These are phyloP conservation scores for Burhinus oedicnemus DNA, from an alignment of 2,113 vertebrate genomes.

Conservation along the genomic window DNA sequence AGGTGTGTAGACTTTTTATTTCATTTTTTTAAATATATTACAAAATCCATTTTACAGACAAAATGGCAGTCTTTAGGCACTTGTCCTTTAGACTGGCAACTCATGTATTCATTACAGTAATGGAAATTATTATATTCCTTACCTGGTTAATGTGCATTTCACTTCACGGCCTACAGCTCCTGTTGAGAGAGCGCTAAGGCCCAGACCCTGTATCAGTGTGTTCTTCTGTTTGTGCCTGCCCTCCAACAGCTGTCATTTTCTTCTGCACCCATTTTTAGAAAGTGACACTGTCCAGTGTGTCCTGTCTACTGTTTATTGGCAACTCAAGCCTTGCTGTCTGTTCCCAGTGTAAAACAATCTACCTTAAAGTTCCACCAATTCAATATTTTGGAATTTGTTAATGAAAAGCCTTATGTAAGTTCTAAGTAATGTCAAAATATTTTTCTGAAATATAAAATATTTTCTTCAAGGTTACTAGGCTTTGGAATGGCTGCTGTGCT, in stretches of 20 bases:
- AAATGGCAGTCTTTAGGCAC: neutral
- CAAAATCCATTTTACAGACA: neutral
- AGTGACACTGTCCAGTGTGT: neutral
- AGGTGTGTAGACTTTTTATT: neutral
- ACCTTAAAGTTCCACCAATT: neutral
- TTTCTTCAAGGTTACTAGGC: neutral
- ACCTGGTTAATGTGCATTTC: neutral
- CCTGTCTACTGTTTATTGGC: neutral
- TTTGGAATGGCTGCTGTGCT: neutral
- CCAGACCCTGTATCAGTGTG: neutral
- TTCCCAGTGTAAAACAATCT: neutral
- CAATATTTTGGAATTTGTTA: neutral
- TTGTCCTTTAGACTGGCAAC: neutral
- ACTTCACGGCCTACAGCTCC: neutral
- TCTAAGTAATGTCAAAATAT: neutral
- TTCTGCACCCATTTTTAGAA: constrained; percentile 60
- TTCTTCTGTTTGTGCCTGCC: neutral
- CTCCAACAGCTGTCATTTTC: constrained; percentile 54
- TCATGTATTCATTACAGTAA: neutral
- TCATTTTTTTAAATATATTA: neutral
- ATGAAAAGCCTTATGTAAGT: neutral
- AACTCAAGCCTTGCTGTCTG: neutral
- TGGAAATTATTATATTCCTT: neutral
- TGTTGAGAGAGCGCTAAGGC: neutral
- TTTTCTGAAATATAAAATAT: neutral